Conservation (phyloP, 2,113 vertebrate genomes). For the Mola mola region DNA sequence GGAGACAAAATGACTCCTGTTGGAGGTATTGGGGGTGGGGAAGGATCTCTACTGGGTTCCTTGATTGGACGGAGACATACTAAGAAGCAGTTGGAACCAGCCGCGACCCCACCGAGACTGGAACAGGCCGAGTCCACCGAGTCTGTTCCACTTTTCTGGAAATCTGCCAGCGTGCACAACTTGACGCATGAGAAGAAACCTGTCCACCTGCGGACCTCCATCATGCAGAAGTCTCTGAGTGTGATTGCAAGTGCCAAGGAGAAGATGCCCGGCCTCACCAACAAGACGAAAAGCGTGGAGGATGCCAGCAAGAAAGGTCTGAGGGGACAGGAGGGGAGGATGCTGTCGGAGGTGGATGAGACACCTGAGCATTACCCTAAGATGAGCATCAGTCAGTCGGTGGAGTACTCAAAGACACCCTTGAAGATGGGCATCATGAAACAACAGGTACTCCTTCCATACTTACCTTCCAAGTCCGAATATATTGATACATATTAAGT, state of each 20-base stretch:
- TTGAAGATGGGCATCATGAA: conserved; percentile 97
- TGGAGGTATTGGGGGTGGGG: conserved; percentile 69
- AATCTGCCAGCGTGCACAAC: conserved; percentile 96
- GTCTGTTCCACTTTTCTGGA: conserved; percentile 94
- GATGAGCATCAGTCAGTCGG: conserved; percentile 86
- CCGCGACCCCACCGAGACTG: conserved; percentile 60
- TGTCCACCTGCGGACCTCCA: conserved; percentile 89
- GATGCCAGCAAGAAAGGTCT: conserved; percentile 82
- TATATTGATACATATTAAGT: too few relatives aligned
- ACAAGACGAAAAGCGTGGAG: conserved; percentile 86
- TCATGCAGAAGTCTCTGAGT: conserved; percentile 97
- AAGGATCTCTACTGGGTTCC: conserved; percentile 87
- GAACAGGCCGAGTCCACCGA: conserved; percentile 87
- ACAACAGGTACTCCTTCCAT: conserved; percentile 80
- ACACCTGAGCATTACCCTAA: conserved; percentile 84
- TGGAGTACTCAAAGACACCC: conserved; percentile 88
- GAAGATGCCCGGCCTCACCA: conserved; percentile 90
- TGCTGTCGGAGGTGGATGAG: conserved; percentile 85
- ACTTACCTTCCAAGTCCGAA: neutral
- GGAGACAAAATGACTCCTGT: conserved; percentile 85
- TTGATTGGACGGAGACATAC: conserved; percentile 83
- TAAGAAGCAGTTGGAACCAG: conserved; percentile 79
- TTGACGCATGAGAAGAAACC: conserved; percentile 94
- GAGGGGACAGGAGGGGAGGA: conserved; percentile 84
- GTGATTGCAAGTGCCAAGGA: conserved; percentile 97